Evolutionary conservation across 2,113 vertebrate genomes (phyloP), one percentile per base, ranked within the genome.

Genomic region (Martes martes): DNA sequence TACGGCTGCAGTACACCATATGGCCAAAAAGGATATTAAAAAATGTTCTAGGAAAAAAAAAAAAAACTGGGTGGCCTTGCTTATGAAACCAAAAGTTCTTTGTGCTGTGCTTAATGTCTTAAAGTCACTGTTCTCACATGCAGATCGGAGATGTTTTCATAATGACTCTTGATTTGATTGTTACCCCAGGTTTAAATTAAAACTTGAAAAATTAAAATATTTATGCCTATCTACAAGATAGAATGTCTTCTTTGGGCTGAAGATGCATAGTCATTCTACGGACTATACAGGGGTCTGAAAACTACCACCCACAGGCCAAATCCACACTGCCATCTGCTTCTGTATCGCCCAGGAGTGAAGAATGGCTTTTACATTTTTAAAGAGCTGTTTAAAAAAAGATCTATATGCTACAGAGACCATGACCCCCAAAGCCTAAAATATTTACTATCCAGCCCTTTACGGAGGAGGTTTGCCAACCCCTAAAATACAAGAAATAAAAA

Each of bases 41-140:
- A 69, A 93, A n/a, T 57, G 24, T 50, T 55, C 67, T 45, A 28
- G 24, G 24, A 1, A 4, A 26, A 26, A 61, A 23, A 59, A 76
- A 95, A 96, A 33, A 96, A 98, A 87, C 6, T 80, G 21, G 82
- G 89, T 39, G 67, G 84, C 28, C 81, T 80, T 78, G n/a, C 18
- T 95, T 13, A 91, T 78, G 92, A 90, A 96, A 89, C 59, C 55
- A 91, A 52, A 55, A 95, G 50, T 15, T 91, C 45, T 45, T 11
- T 31, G 45, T 10, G 21, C 84, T 91, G 89, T 73, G 13, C 73
- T 92, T 78, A 93, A 85, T 18, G 73, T 95, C 47, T 84, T 93
- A 61, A 92, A 97, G 57, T 94, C 47, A 80, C 5, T 91, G 9
- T 57, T 95, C 33, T 86, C 52, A 90, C 33, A 82, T 57, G 23